A percentile compares a stretch with the other conserved stretches of the same genome.
phyloP scores from a whole-genome alignment of 2,888 invertebrate species.

The Cerastoderma edule region DNA sequence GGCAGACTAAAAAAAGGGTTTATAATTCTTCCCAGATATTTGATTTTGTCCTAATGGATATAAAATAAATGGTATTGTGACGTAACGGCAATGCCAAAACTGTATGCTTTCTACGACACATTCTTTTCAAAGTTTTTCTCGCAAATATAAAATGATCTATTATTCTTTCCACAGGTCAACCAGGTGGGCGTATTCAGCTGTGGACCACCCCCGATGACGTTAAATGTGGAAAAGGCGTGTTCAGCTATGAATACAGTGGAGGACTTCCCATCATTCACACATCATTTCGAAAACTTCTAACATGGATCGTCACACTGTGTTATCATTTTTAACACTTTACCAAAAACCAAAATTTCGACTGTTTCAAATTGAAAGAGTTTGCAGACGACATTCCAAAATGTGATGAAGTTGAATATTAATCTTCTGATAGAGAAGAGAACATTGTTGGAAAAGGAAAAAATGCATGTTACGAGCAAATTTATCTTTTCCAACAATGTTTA shows the following conservation, averaged over 20 bases:
- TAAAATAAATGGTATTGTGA: too few relatives aligned
- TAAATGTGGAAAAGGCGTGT: conserved; percentile 97
- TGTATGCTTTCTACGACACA: too few relatives aligned
- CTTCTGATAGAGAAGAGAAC: not conserved
- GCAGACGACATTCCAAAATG: not conserved
- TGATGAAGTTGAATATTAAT: not conserved
- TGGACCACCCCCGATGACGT: conserved; percentile 97
- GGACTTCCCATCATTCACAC: conserved; percentile 92
- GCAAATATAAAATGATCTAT: not conserved
- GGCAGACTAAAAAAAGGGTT: too few relatives aligned
- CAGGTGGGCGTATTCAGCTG: conserved; percentile 99
- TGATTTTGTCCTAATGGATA: too few relatives aligned
- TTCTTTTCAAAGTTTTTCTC: too few relatives aligned
- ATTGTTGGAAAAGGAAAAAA: not conserved
- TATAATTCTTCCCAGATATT: too few relatives aligned
- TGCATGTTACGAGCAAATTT: too few relatives aligned
- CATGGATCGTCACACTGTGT: not conserved
- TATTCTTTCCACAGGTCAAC: conserved; percentile 88
- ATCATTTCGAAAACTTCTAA: conserved; percentile 97
- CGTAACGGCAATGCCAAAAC: too few relatives aligned
- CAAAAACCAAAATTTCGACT: not conserved
- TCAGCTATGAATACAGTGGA: conserved; percentile 96
- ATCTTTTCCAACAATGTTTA: too few relatives aligned
- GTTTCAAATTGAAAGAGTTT: not conserved
- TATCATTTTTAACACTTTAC: not conserved